Evolutionary conservation across 2,113 vertebrate genomes (phyloP).

Genomic region (Symphodus melops): DNA sequence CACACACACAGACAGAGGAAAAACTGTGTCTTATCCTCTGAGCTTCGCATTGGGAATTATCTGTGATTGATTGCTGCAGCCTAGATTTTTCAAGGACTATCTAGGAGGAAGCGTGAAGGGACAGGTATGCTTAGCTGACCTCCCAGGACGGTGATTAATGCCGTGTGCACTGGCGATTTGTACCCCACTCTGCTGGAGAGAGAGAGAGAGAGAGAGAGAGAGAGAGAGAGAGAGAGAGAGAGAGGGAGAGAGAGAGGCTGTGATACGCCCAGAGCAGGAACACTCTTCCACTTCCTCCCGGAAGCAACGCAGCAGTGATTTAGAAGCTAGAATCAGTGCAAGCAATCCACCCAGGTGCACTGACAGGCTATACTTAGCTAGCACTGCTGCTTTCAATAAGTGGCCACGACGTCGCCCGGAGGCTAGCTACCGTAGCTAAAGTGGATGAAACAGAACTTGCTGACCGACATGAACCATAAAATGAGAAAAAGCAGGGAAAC

Average conservation of each 20-base stretch:
- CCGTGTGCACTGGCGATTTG: constrained; percentile 66
- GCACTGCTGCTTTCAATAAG: constrained; percentile 67
- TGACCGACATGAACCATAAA: constrained; percentile 68
- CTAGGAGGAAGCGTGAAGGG: constrained; percentile 54
- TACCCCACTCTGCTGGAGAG: constrained; percentile 45
- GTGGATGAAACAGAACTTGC: constrained; percentile 52
- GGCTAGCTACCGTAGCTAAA: constrained; percentile 53
- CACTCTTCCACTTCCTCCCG: constrained; percentile 35
- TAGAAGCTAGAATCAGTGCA: constrained; percentile 58
- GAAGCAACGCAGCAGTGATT: constrained; percentile 62
- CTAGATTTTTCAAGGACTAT: constrained; percentile 73
- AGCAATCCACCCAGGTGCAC: constrained; percentile 46
- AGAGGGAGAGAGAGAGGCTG: constrained; percentile 21
- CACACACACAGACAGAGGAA: constrained; percentile 30
- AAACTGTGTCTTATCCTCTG: constrained; percentile 64
- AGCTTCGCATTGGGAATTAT: constrained; percentile 58
- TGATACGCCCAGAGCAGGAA: constrained; percentile 49
- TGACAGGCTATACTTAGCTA: constrained; percentile 46
- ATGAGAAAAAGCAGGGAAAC: constrained; percentile 68
- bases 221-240: constrained; percentile 35
- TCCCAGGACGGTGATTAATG: constrained; percentile 76
- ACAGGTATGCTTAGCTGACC: constrained; percentile 70
- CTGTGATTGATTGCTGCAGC: constrained; percentile 74
- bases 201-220: constrained; percentile 28
- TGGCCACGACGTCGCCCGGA: constrained; percentile 49